Percentiles rank a stretch among this genome's conserved stretches.
phyloP scores from a whole-genome alignment of 2,888 invertebrate species.

The Dynastes hyllus region DNA sequence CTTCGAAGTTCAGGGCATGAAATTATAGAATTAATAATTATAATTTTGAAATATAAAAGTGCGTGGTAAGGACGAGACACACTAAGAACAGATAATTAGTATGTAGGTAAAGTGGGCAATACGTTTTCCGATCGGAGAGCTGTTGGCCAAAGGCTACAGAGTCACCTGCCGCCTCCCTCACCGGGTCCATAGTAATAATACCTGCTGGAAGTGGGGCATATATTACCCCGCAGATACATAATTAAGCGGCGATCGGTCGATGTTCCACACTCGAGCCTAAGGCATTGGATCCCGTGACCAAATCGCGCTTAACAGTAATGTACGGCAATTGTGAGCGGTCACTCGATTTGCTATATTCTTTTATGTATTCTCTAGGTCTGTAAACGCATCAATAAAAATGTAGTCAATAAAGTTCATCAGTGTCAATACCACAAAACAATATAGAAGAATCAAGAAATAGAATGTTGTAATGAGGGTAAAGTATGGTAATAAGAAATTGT shows the following conservation, averaged over 20 bases:
- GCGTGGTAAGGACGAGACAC: slow-evolving; percentile 51
- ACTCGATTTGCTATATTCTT: slow-evolving; percentile 9
- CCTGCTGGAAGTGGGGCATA: slow-evolving; percentile 64
- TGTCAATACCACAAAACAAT: too few relatives aligned
- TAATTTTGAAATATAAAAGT: slow-evolving; percentile 53
- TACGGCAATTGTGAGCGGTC: slow-evolving; percentile 39
- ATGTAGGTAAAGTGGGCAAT: slow-evolving; percentile 59
- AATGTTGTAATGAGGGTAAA: too few relatives aligned
- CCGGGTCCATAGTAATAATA: slow-evolving; percentile 58
- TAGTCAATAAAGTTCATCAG: too few relatives aligned
- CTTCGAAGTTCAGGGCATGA: slow-evolving; percentile 47
- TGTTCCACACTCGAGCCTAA: slow-evolving; percentile 60
- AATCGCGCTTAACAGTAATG: slow-evolving; percentile 49
- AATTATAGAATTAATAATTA: slow-evolving; percentile 53
- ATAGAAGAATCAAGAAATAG: too few relatives aligned
- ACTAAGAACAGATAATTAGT: slow-evolving; percentile 57
- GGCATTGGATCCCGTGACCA: slow-evolving; percentile 51
- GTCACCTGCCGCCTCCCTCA: slow-evolving; percentile 62
- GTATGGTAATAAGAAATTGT: too few relatives aligned
- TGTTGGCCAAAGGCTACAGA: slow-evolving; percentile 57
- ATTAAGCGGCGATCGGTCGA: slow-evolving; percentile 64
- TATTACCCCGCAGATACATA: slow-evolving; percentile 64
- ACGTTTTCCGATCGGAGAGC: slow-evolving; percentile 56
- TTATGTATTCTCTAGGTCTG: neutral
- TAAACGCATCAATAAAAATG: neutral